Base-by-base conservation (phyloP, 1,140 invertebrate genomes). In the Drosophila nasuta region DNA sequence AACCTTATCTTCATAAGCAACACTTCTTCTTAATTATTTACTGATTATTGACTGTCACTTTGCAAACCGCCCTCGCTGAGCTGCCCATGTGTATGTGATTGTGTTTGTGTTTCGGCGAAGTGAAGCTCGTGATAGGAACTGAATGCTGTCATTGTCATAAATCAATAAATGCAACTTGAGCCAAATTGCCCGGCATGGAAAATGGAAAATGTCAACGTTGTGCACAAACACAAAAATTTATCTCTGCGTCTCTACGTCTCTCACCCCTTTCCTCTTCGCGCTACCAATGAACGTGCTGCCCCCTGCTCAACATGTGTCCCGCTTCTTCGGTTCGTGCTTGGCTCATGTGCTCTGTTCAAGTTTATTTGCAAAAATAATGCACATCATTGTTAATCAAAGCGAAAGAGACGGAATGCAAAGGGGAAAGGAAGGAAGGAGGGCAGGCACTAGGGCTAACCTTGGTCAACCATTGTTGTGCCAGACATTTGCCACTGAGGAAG, bases 321-420 rank as follows among this genome's bases (percentile, higher is more conserved):
- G 30, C 51, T 35, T 54, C 28, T 11, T 10, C 20, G 7, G 56
- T 25, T 25, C 20, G 41, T 10, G 10, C 45, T 35, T 5, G 25
- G 28, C 41, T 38, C 51, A 48, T 20, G 58, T 67, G 65, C 25
- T 17, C 48, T 70, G 46, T 35, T 64, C 46, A 75, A 82, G 70
- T 82, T 87, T 88, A 88, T 88, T 87, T 83, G 74, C 77, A 88
- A 88, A 88, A 87, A 83, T 88, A 88, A 87, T 87, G 83, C 83
- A 86, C 80, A 87, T 83, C 83, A 87, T 80, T 87, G 83, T 80
- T 87, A 88, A 83, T 88, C 83, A 87, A 80, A 86, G 67, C 41
- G 20, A 76, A 30, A 54, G 43, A 64, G 59, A 41, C 13, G 25
- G 41, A 45, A 5, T n/a, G 15, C 13, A n/a, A 20, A 10, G 17